These are phyloP conservation scores for Adoxophyes honmai DNA, from an alignment of 1,140 invertebrate species.

Conservation along the genomic window DNA sequence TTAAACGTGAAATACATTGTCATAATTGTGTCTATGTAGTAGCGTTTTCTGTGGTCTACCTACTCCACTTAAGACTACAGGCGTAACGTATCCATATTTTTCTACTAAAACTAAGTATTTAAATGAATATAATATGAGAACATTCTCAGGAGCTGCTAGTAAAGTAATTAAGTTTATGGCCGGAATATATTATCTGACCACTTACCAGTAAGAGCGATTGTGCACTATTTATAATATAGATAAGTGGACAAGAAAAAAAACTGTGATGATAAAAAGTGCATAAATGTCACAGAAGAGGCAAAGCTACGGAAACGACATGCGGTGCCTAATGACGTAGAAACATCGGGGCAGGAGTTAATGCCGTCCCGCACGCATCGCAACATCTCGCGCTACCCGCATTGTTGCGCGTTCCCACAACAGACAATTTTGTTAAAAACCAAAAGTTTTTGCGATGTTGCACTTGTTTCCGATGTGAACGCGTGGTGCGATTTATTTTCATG, in stretches of 20 bases:
- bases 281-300: conserved; percentile 36
- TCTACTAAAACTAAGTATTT: too few relatives aligned
- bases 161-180: too few relatives aligned
- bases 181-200: too few relatives aligned
- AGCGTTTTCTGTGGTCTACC: too few relatives aligned
- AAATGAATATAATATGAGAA: too few relatives aligned
- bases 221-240: too few relatives aligned
- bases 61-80: too few relatives aligned
- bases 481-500: conserved; percentile 4
- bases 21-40: too few relatives aligned
- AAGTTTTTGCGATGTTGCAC: not conserved
- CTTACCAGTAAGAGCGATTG: too few relatives aligned
- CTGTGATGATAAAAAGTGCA: conserved; percentile 28
- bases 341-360: conserved; percentile 23
- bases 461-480: conserved; percentile 7
- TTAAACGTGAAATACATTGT: too few relatives aligned
- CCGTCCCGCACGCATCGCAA: not conserved
- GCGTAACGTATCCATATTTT: too few relatives aligned
- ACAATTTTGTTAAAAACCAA: not conserved
- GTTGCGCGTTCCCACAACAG: not conserved
- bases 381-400: not conserved
- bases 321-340: conserved; percentile 52
- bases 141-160: too few relatives aligned
- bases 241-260: not conserved
- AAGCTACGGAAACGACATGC: conserved; percentile 39